Evolutionary conservation across 2,888 invertebrate species (phyloP), one percentile per base, ranked within the genome.

Genomic region (Amphipyra tragopoginis): DNA sequence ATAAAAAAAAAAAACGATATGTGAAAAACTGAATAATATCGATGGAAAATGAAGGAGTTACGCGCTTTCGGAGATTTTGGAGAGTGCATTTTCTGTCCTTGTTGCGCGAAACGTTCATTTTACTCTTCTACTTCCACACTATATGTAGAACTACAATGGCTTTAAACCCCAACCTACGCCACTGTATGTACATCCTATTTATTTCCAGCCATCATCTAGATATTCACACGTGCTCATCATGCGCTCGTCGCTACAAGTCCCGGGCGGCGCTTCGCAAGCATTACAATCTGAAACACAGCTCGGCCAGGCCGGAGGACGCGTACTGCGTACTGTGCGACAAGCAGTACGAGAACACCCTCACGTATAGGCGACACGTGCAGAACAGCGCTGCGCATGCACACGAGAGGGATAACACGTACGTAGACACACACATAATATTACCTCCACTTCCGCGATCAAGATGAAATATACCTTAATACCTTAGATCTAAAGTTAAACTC

Each of bases 241-340:
- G 75, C 8, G 6, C 44, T 0, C 74, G 75, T 0, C 39, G 40
- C n/a, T 75, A 75, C 56, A 63, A 54, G 7, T 59, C 77, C 0
- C 44, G 15, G 5, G 36, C 58, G 0, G 74, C 66, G 0, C 57
- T 77, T 0, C 60, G 54, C 7, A 71, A 58, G 34, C 75, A 77
- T 34, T 9, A 7, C 9, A 7, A 60, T 0, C 0, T 40, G 0
- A 47, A 58, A 8, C 75, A 75, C 48, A 21, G 43, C 10, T 7
- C 48, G 0, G 45, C 26, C 10, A 8, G 0, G 40, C 53, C 9
- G 4, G 87, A 85, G 54, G 67, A 68, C 5, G 79, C 83, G 1
- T 89, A 86, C 75, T 89, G 88, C 62, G 88, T 84, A 2, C 76
- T 79, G 8, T 88, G 89, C 54, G 84, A 87, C 62, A 78, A 76